Evolutionary conservation across 2,113 vertebrate species (phyloP), one percentile per base, ranked within the genome.

Genomic region (Amazona guildingii): DNA sequence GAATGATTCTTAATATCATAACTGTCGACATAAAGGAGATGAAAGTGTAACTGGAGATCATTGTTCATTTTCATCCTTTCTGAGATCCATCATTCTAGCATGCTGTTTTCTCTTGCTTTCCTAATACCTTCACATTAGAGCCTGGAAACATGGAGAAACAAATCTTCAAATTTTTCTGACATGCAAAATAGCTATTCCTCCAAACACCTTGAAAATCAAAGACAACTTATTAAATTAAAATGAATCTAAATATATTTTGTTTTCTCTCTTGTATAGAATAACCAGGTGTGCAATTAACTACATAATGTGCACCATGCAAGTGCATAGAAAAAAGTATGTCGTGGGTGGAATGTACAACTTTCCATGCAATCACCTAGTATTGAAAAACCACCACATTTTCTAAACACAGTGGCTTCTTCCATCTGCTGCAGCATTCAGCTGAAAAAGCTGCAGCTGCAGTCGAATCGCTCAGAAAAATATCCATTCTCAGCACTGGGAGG

Each of bases 401-500:
- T 79, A 69, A 95, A 84, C 62, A 76, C 33, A 43, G 39, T 66
- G 54, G 29, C 74, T 93, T 78, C 93, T 84, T 94, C 88, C 88
- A 90, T 90, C 84, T 95, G 88, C 88, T 72, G 49, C 59, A 90
- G 49, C 54, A 94, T 94, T 95, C 95, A 95, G 39, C 73, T 92
- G 61, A 54, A 95, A 95, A 94, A 92, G 86, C 88, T 96, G 93
- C 96, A 97, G 92, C 94, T 96, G 96, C 43, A 92, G 69, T 66
- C 92, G 86, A 95, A 95, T 91, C 8, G 2, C 43, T 82, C 25
- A 57, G 46, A 49, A 93, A 97, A 93, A 93, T 94, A 61, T 74
- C 69, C 13, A 5, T 72, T 95, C 84, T 93, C 79, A 82, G 84
- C 70, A 74, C 24, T 2, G 2, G 48, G 48, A 83, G 77, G 37